These are phyloP conservation scores for Petrocephalus sullivani DNA, from an alignment of 2,797 vertebrate species.

Conservation along the genomic window DNA sequence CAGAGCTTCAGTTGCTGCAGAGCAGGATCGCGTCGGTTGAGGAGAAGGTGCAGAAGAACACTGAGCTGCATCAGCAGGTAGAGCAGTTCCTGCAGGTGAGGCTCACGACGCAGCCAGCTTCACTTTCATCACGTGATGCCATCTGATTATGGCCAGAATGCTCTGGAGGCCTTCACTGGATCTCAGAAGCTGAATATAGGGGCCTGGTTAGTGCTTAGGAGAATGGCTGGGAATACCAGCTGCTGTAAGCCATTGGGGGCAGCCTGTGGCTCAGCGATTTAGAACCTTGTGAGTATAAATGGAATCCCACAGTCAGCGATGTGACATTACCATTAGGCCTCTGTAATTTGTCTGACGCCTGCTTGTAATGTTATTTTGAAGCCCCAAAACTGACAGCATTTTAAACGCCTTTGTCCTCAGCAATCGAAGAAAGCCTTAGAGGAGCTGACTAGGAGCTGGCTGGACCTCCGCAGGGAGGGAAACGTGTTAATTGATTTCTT, in stretches of 20 bases:
- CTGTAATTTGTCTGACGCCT: conserved; percentile 11
- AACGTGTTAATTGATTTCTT: conserved; percentile 83
- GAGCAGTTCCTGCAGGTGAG: conserved; percentile 79
- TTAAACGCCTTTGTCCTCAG: conserved; percentile 40
- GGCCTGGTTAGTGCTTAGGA: not conserved
- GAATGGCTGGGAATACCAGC: not conserved
- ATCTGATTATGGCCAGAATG: not conserved
- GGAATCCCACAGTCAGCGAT: not conserved
- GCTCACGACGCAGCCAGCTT: not conserved
- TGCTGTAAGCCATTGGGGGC: not conserved
- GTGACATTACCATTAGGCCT: not conserved
- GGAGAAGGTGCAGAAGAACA: conserved; percentile 66
- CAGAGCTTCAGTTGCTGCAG: conserved; percentile 67
- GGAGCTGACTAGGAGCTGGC: conserved; percentile 58
- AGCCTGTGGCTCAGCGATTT: not conserved
- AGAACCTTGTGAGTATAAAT: not conserved
- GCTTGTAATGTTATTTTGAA: not conserved
- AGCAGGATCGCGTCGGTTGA: conserved; percentile 66
- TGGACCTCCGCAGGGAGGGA: conserved; percentile 65
- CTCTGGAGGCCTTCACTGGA: not conserved
- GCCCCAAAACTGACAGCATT: not conserved
- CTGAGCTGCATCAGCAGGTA: conserved; percentile 74
- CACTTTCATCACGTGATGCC: not conserved
- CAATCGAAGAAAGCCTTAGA: conserved; percentile 61
- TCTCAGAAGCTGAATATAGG: not conserved